These are phyloP conservation scores for Salticus scenicus DNA, from an alignment of 2,888 invertebrate genomes.

Conservation along the genomic window DNA sequence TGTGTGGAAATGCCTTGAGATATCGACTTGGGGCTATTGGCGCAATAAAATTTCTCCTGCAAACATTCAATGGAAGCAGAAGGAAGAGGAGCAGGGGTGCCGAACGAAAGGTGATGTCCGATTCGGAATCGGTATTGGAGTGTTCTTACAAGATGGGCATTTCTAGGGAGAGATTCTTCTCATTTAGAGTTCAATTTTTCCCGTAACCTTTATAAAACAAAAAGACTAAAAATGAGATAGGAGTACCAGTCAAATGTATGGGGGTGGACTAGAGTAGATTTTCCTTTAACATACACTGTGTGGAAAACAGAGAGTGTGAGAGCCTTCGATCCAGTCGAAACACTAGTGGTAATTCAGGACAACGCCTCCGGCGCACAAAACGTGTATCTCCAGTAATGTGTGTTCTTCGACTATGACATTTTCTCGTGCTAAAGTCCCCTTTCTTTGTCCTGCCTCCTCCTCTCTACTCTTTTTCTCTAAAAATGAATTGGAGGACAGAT, in stretches of 20 bases:
- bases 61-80: no score
- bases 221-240: conserved; percentile 14
- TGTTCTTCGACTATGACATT: conserved; percentile 70
- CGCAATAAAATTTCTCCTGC: conserved; percentile 62
- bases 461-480: conserved; percentile 17
- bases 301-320: neutral
- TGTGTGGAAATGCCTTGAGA: conserved; percentile 51
- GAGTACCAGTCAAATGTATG: conserved; percentile 15
- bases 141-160: neutral
- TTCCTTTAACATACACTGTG: conserved; percentile 24
- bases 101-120: no score
- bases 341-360: conserved; percentile 55
- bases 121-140: neutral
- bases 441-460: conserved; percentile 6
- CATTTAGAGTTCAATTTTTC: neutral
- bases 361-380: conserved; percentile 37
- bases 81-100: no score
- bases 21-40: conserved; percentile 38
- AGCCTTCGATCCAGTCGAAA: conserved; percentile 46
- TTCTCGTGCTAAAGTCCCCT: conserved; percentile 35
- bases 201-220: no score
- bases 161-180: neutral
- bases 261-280: conserved; percentile 17
- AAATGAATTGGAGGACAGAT: conserved; percentile 56
- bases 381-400: conserved; percentile 69